These are phyloP conservation scores for Anguilla marmorata DNA, from an alignment of 2,797 vertebrate species.

Conservation along the genomic window DNA sequence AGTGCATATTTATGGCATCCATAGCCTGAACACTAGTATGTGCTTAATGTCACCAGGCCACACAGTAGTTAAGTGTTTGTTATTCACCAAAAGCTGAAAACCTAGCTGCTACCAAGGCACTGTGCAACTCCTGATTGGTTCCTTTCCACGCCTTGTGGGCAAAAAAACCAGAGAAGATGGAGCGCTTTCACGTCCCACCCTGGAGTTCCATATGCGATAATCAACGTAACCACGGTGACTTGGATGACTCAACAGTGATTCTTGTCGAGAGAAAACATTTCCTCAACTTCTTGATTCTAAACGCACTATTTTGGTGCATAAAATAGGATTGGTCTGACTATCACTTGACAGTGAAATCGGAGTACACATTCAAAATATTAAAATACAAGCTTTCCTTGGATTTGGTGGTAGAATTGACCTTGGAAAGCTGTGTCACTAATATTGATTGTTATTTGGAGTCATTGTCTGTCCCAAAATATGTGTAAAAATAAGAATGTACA, in stretches of 20 bases:
- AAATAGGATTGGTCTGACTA: constrained; percentile 26
- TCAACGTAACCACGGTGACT: background rate
- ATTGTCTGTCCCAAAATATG: constrained; percentile 41
- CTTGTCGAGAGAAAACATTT: background rate
- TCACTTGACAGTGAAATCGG: constrained; percentile 36
- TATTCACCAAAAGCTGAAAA: background rate
- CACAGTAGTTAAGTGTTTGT: background rate
- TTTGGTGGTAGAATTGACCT: constrained; percentile 23
- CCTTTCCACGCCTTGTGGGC: background rate
- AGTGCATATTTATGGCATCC: background rate
- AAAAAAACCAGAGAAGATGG: background rate
- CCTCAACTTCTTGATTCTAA: background rate
- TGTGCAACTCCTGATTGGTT: background rate
- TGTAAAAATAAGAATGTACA: constrained; percentile 59
- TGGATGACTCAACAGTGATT: background rate
- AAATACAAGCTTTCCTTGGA: constrained; percentile 34
- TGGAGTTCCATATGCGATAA: constrained; percentile 51
- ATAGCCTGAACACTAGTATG: background rate
- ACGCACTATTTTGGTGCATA: constrained; percentile 2
- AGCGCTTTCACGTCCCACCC: constrained; percentile 34
- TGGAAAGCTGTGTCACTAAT: background rate
- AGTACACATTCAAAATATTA: constrained; percentile 40
- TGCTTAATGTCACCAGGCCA: background rate
- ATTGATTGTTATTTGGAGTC: constrained; percentile 1
- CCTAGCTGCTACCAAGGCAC: background rate